Percentiles rank a stretch among this genome's conserved stretches.
phyloP scores from a whole-genome alignment of 2,113 vertebrate species.

The Sapajus apella region DNA sequence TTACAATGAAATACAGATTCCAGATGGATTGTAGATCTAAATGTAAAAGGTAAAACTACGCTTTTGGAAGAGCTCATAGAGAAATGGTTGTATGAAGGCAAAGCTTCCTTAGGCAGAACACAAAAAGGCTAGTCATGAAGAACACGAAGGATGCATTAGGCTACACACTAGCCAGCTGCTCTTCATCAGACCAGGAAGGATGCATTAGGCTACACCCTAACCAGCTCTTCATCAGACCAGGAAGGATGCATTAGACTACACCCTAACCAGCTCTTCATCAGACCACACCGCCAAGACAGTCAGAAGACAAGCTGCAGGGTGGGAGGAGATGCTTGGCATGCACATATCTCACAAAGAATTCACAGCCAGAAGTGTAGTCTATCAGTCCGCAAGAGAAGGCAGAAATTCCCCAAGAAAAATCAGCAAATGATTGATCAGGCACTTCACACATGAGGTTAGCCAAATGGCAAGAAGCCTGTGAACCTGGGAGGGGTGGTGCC shows the following conservation, averaged over 20 bases:
- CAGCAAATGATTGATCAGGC: too few species aligned
- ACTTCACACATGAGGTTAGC: fast-evolving
- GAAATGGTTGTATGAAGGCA: background rate
- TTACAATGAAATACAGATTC: background rate
- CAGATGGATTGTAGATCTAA: background rate
- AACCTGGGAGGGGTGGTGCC: too few species aligned
- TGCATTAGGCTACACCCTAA: too few species aligned
- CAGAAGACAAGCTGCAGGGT: background rate
- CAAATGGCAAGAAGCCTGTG: background rate
- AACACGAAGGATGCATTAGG: background rate
- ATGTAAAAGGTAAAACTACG: background rate
- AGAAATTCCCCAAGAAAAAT: background rate
- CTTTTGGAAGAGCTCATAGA: background rate
- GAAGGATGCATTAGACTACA: too few species aligned
- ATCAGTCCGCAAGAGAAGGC: background rate
- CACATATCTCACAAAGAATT: background rate
- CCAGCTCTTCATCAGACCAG: too few species aligned
- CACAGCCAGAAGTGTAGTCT: background rate
- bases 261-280: background rate
- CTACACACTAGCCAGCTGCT: too few species aligned
- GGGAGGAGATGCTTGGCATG: background rate
- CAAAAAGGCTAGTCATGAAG: background rate
- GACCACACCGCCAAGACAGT: background rate
- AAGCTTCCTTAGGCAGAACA: background rate
- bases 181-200: too few species aligned